Conservation (phyloP, 1,140 invertebrate genomes). For the Heliconius eleuchia region DNA sequence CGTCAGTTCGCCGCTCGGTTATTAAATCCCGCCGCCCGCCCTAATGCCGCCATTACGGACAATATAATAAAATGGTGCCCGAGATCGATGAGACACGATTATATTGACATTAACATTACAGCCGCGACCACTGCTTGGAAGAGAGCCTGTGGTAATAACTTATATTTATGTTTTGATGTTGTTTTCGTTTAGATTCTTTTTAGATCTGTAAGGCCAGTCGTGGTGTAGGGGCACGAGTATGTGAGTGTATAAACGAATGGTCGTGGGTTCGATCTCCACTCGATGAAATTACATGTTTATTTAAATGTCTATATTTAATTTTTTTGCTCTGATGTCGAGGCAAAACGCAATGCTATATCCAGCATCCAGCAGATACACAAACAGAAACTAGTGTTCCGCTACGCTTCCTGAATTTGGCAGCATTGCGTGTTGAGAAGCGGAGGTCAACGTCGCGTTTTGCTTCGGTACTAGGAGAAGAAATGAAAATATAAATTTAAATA, state of each 20-base stretch:
- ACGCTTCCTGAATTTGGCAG: too few relatives aligned
- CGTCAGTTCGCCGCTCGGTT: conserved; percentile 62
- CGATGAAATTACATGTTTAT: too few relatives aligned
- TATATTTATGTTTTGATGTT: background rate
- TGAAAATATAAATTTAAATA: background rate
- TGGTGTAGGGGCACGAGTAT: too few relatives aligned
- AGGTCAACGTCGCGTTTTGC: background rate
- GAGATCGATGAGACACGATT: conserved; percentile 52
- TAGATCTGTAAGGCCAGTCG: too few relatives aligned
- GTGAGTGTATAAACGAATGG: too few relatives aligned
- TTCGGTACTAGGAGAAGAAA: background rate
- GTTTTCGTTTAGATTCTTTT: background rate
- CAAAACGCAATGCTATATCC: too few relatives aligned
- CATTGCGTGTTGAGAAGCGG: too few relatives aligned
- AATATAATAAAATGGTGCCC: conserved; percentile 69
- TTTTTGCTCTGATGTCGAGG: too few relatives aligned
- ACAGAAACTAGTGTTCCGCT: background rate
- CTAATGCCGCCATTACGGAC: conserved; percentile 67
- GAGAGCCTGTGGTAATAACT: background rate
- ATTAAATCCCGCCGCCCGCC: conserved; percentile 76
- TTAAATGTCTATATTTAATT: too few relatives aligned
- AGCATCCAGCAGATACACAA: too few relatives aligned
- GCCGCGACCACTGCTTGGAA: conserved; percentile 3
- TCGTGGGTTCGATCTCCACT: too few relatives aligned
- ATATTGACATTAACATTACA: conserved; percentile 55